phyloP scores from a whole-genome alignment of 2,888 invertebrate genomes.

The Himalopsyche kuldschensis region DNA sequence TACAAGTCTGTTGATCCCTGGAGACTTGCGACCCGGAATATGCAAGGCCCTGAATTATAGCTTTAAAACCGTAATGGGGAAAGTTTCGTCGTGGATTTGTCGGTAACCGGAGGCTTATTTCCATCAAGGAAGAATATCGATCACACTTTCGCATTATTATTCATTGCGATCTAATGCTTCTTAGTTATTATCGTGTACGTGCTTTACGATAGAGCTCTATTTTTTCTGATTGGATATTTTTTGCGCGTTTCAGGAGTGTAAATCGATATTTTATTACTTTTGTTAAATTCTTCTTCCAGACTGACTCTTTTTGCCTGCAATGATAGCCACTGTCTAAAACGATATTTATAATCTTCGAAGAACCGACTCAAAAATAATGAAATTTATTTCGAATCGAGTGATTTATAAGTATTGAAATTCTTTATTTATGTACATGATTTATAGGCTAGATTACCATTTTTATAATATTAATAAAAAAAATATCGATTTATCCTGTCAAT shows the following conservation, averaged over 20 bases:
- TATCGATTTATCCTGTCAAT: too few relatives aligned
- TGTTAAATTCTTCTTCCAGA: neutral
- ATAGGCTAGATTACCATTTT: too few relatives aligned
- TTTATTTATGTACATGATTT: too few relatives aligned
- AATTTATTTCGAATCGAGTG: too few relatives aligned
- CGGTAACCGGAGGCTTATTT: neutral
- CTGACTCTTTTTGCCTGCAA: neutral
- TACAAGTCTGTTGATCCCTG: neutral
- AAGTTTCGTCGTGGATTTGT: neutral
- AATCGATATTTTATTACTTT: neutral
- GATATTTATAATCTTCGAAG: too few relatives aligned
- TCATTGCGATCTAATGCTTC: conserved; percentile 1
- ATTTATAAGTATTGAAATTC: too few relatives aligned
- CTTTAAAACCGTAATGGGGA: neutral
- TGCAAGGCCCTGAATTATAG: neutral
- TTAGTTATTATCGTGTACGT: neutral
- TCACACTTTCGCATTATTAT: conserved; percentile 1
- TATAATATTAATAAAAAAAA: too few relatives aligned
- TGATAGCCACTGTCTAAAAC: too few relatives aligned
- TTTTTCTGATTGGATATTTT: neutral
- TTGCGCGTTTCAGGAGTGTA: neutral
- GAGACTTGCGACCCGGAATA: neutral
- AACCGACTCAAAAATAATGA: too few relatives aligned
- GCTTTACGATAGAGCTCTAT: neutral
- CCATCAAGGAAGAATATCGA: neutral